Conservation (phyloP, 1,140 invertebrate genomes). For the Habropoda laboriosa region DNA sequence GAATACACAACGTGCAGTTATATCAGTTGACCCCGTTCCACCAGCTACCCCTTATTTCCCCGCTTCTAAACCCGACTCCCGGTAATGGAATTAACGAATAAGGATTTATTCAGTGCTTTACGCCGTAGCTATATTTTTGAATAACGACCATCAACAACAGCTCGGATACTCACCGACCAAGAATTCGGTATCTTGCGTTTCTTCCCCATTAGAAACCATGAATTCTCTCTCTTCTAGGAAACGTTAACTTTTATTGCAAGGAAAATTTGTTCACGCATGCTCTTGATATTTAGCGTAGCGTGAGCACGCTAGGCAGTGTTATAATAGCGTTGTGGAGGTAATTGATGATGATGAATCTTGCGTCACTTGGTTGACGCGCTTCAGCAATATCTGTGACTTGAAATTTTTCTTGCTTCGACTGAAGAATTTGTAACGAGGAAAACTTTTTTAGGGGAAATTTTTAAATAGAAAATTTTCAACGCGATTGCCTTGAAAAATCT, state of each 20-base stretch:
- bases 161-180: not conserved
- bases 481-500: too few species aligned
- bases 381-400: not conserved
- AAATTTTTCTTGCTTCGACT: not conserved
- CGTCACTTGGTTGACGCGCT: not conserved
- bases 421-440: not conserved
- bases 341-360: conserved; percentile 1
- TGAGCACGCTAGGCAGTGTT: not conserved
- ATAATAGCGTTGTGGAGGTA: not conserved
- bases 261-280: not conserved
- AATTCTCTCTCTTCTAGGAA: too few species aligned
- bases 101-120: conserved; percentile 16
- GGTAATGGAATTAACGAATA: conserved; percentile 24
- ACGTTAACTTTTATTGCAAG: not conserved
- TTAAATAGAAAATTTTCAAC: too few species aligned
- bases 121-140: not conserved
- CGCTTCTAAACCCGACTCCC: not conserved
- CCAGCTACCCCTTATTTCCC: not conserved
- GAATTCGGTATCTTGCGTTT: not conserved
- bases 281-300: not conserved
- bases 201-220: too few species aligned
- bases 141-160: not conserved
- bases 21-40: conserved; percentile 11
- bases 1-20: conserved; percentile 1
- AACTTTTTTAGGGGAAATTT: too few species aligned